Base-by-base conservation (phyloP, 1,140 invertebrate species). In the Drosophila biarmipes region DNA sequence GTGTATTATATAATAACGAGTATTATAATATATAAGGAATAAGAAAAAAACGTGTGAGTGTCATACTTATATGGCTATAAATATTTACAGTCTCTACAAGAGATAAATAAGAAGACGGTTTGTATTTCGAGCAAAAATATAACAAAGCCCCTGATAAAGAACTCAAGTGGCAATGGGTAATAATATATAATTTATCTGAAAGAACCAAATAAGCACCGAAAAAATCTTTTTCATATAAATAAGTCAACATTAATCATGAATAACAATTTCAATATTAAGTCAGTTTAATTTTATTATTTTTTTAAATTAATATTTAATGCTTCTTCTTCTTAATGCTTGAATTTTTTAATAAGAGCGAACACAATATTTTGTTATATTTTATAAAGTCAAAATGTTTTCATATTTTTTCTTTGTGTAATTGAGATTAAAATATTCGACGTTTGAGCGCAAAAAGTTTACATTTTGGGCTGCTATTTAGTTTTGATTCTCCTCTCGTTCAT, bases 401-500 rank as follows among this genome's bases (percentile, higher is more conserved):
- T 11, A 0, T 34, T 29, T 42, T 53, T 15, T 43, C 29, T 31
- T 11, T 8, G 57, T 64, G 43, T 12, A 24, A 45, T 1, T 17
- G 38, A 24, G 45, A 55, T 68, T 55, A 69, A 43, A 19, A 19
- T 17, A 37, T 58, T 58, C 11, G 1, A n/a, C 21, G 24, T 14
- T 38, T 11, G 17, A 17, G 19, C 14, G 40, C 40, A 31, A 56
- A 38, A 19, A 11, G 4, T 0, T 6, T 5, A 43, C 5, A 19
- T 37, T 24, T 17, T 14, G 2, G n/a, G 17, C 4, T 17, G 8
- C 14, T 27, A 31, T 56, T 64, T 55, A 74, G 72, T 74, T 74
- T 34, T 10, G 6, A 21, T 55, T 55, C 27, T 43, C 6, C 21
- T 14, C 21, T 43, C 38, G 14, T 40, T 21, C 8, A 19, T 24